These are phyloP conservation scores for Pycnonotus jocosus DNA, from an alignment of 2,113 vertebrate species.

Conservation along the genomic window DNA sequence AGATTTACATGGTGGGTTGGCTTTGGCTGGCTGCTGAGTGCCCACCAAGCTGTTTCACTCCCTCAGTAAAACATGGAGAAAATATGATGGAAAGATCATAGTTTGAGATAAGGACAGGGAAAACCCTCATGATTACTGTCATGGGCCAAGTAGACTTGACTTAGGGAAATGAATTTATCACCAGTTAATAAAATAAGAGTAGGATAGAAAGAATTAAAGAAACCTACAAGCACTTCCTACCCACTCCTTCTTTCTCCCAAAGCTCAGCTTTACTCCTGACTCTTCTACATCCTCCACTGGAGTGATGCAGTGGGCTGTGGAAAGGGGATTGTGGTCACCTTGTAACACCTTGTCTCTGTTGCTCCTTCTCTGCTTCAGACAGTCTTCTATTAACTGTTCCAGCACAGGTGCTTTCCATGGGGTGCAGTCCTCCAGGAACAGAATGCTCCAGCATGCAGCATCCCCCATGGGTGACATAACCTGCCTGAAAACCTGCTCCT, in stretches of 20 bases:
- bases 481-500: background rate
- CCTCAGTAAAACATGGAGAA: background rate
- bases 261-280: accelerated
- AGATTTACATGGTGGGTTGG: background rate
- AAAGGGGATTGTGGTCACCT: background rate
- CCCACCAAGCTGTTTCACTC: background rate
- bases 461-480: background rate
- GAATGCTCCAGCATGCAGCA: accelerated
- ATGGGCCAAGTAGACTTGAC: background rate
- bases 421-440: background rate
- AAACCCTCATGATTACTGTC: background rate
- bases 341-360: background rate
- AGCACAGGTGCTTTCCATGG: background rate
- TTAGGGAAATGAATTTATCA: background rate
- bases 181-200: background rate
- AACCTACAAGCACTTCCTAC: background rate
- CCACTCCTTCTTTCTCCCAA: background rate
- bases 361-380: background rate
- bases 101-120: background rate
- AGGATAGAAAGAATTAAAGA: background rate
- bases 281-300: background rate
- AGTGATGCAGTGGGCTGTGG: background rate
- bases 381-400: background rate
- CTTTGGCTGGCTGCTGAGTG: background rate
- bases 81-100: background rate